Evolutionary conservation across 2,888 invertebrate genomes (phyloP).

Genomic region (Merodon equestris): DNA sequence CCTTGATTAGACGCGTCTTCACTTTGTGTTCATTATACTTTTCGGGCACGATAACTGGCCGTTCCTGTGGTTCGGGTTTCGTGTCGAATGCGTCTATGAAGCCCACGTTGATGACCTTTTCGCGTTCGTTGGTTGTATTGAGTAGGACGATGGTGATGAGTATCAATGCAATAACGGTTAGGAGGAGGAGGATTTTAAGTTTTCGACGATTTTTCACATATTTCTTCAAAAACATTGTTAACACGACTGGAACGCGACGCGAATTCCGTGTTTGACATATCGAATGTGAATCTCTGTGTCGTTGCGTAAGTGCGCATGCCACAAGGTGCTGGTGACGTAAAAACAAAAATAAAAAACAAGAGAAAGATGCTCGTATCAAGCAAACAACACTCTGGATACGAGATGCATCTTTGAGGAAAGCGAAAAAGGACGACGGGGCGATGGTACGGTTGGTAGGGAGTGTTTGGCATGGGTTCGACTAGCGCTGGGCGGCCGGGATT

Average conservation of each 20-base stretch:
- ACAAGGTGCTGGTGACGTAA: neutral
- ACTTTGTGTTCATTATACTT: slow-evolving; percentile 78
- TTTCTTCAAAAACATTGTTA: slow-evolving; percentile 77
- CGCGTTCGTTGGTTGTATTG: slow-evolving; percentile 70
- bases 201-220: slow-evolving; percentile 78
- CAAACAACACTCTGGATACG: slow-evolving; percentile 8
- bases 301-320: slow-evolving; percentile 61
- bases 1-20: slow-evolving; percentile 76
- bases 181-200: slow-evolving; percentile 75
- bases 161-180: slow-evolving; percentile 75
- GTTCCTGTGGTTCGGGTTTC: slow-evolving; percentile 71
- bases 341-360: neutral
- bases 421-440: slow-evolving; percentile 4
- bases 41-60: slow-evolving; percentile 77
- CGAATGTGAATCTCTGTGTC: slow-evolving; percentile 49
- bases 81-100: slow-evolving; percentile 71
- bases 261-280: slow-evolving; percentile 63
- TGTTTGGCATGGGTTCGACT: slow-evolving; percentile 35
- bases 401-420: slow-evolving; percentile 24
- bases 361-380: slow-evolving; percentile 7
- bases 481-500: slow-evolving; percentile 31
- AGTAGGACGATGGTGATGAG: slow-evolving; percentile 75
- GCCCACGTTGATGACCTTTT: slow-evolving; percentile 70
- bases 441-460: neutral
- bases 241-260: slow-evolving; percentile 52